Percentiles rank a stretch among this genome's conserved stretches.
Conservation (phyloP, 2,888 invertebrate genomes). For the Neoitamus cyanurus region DNA sequence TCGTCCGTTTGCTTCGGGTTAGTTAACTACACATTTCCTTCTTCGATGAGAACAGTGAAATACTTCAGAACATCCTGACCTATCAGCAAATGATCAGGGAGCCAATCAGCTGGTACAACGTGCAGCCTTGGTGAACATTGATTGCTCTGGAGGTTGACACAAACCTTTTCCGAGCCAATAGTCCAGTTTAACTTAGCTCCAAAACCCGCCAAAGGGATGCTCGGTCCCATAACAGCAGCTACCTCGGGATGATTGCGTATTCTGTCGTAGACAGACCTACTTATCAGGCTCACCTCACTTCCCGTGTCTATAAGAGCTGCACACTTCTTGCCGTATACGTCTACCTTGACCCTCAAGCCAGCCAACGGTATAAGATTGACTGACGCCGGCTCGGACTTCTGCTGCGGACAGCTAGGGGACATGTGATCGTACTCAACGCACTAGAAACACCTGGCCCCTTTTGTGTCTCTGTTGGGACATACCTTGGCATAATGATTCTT, state of each 20-base stretch:
- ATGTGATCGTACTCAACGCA: no score
- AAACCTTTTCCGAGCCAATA: neutral
- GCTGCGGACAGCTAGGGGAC: neutral
- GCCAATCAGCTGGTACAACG: no score
- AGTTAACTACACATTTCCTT: neutral
- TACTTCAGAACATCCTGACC: neutral
- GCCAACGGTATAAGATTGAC: neutral
- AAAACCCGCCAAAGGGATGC: neutral
- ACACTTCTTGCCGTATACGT: neutral
- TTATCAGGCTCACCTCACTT: neutral
- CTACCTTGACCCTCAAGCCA: neutral
- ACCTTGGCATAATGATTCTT: neutral
- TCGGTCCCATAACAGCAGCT: neutral
- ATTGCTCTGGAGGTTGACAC: neutral
- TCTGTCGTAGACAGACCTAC: neutral
- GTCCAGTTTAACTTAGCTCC: neutral
- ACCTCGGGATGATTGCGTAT: neutral
- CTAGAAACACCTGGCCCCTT: no score
- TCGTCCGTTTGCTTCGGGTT: neutral
- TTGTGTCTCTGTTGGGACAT: neutral
- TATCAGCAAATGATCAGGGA: no score
- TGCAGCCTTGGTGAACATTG: no score
- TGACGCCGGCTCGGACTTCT: neutral
- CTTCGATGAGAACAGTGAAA: neutral
- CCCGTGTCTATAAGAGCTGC: no score